Evolutionary conservation across 2,797 vertebrate species (phyloP).

Genomic region (Alcedo quadribrachys): DNA sequence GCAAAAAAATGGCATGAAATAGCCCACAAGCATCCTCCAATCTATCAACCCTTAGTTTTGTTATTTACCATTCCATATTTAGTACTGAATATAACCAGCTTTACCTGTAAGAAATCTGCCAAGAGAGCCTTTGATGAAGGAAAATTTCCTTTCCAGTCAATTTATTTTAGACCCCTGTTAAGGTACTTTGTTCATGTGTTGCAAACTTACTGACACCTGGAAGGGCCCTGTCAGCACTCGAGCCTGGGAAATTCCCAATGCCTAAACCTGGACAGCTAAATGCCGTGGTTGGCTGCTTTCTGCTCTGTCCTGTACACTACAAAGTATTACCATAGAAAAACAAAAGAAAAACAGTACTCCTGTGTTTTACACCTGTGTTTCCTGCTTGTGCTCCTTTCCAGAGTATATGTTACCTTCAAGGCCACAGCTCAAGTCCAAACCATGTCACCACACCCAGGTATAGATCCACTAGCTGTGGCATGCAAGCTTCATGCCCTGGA

Average conservation of each 20-base stretch:
- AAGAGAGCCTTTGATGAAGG: not conserved
- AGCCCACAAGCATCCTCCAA: not conserved
- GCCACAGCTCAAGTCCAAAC: not conserved
- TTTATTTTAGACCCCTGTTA: not conserved
- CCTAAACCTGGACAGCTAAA: not conserved
- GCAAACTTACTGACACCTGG: not conserved
- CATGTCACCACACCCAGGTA: accelerated
- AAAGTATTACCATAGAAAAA: not conserved
- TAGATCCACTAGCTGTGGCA: not conserved
- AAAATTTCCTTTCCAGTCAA: not conserved
- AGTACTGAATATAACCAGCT: not conserved
- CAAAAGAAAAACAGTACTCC: not conserved
- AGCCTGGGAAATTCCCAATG: not conserved
- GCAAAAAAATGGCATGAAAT: not conserved
- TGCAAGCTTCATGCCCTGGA: accelerated
- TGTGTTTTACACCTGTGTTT: not conserved
- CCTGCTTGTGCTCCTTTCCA: not conserved
- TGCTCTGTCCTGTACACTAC: not conserved
- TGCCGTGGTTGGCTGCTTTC: not conserved
- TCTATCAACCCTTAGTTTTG: not conserved
- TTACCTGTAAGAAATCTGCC: not conserved
- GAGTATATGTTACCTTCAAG: not conserved
- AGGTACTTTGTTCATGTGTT: not conserved
- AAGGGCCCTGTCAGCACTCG: not conserved
- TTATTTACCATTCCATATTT: not conserved